Evolutionary conservation across 2,888 invertebrate genomes (phyloP), one percentile per base, ranked within the genome.

Genomic region (Platerodrilus igneus): DNA sequence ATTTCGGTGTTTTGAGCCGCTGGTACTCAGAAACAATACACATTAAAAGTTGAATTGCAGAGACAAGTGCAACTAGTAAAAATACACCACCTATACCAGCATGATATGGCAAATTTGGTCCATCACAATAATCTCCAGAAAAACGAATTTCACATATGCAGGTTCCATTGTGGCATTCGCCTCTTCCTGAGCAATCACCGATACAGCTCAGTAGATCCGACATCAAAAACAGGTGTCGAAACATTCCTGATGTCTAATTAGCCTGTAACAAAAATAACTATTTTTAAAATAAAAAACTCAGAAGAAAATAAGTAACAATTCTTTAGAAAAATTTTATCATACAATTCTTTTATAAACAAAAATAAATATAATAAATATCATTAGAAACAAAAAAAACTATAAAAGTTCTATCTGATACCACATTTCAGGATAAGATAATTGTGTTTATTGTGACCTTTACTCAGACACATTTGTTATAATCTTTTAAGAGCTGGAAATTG

Each of bases 131-230:
- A 43, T 84, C 82, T 6, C 92, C 92, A 43, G 89, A 77, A 67
- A 84, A 93, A 37, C 81, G 77, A 56, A 92, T 92, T 75, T 91
- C 90, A 69, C 92, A 92, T 53, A 90, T 76, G 64, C 92, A 92
- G 36, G 89, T 90, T 50, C 91, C 91, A 67, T 92, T 89, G 64
- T 86, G 79, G 69, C 92, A 92, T 71, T 92, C 92, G 11, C 92
- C 92, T 47, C 87, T 83, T 47, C 90, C 90, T 59, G 87, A 90
- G 72, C 92, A 92, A 68, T 81, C 86, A 56, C 77, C 77, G 41
- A 74, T 76, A 64, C 86, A 86, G 56, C 76, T 78, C 48, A 52
- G 54, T 49, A 66, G 47, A 50, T 66, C 67, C 36, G 68, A 61
- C 69, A 69, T 69, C 46, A 64, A 59, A 45, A 68, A 56, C 34